Evolutionary conservation across 2,113 vertebrate genomes (phyloP).

Genomic region (Cephalopterus ornatus): DNA sequence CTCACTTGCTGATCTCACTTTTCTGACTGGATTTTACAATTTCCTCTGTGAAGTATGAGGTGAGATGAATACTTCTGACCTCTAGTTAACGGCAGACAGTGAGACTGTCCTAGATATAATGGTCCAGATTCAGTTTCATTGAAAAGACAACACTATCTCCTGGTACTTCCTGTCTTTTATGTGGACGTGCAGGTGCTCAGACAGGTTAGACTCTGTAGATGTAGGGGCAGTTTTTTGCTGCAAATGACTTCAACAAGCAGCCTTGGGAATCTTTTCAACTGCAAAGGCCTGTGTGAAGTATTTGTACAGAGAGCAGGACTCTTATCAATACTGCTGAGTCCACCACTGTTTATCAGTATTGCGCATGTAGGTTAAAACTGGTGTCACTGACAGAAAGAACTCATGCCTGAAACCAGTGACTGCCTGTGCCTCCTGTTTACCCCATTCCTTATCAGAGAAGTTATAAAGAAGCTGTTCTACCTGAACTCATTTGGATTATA

Average conservation of each 20-base stretch:
- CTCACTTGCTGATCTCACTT: neutral
- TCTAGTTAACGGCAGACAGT: neutral
- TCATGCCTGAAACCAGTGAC: neutral
- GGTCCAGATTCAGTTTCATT: neutral
- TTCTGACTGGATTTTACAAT: neutral
- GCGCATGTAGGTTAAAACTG: conserved; percentile 49
- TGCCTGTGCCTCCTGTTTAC: conserved; percentile 30
- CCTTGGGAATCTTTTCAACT: neutral
- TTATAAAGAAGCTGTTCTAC: conserved; percentile 47
- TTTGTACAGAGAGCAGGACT: neutral
- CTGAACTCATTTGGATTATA: conserved; percentile 31
- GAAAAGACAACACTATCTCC: neutral
- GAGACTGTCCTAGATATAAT: neutral
- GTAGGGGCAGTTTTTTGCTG: neutral
- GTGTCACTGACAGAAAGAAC: neutral
- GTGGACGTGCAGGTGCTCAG: neutral
- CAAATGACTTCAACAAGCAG: neutral
- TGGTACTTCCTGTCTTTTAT: neutral
- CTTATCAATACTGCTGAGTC: conserved; percentile 61
- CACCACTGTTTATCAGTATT: conserved; percentile 45
- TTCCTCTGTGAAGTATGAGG: neutral
- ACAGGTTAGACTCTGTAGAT: neutral
- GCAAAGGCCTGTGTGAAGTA: neutral
- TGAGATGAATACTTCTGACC: neutral
- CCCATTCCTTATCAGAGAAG: conserved; percentile 52